Base-by-base conservation (phyloP, 2,888 invertebrate genomes). In the Hipparchia semele region DNA sequence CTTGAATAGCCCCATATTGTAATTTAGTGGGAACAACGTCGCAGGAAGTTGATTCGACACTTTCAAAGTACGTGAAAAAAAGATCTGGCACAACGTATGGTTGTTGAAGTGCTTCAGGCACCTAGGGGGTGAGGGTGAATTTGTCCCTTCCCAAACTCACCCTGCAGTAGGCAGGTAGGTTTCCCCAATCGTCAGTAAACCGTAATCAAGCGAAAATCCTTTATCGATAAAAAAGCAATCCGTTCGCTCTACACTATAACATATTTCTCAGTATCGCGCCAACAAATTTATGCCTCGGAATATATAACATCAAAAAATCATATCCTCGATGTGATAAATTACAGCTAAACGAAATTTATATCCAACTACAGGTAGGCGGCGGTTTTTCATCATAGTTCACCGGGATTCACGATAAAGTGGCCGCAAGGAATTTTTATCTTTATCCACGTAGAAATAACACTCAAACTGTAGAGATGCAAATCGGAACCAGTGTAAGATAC, bases 321-420 rank as follows among this genome's bases (percentile, higher is more conserved):
- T 73, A 71, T 65, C 70, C 71, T 71, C 74, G 71, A 70, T 74
- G 66, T 76, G 71, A 74, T 76, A 74, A 76, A 76, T 74, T 73
- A 75, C 60, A 72, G 61, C 72, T 65, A 74, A 68, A 73, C 62
- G 72, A 70, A 73, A 75, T 75, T 73, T 75, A 71, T 76, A 73
- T 73, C 74, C 69, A 72, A 72, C 68, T 76, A 70, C 76, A 76
- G 72, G 72, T 72, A 72, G 69, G 60, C 59, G 64, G 72, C 74
- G 74, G 72, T 76, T 76, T 76, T 76, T 76, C 75, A 68, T 76
- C 68, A 62, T 70, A 72, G 71, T n/a, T 69, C 64, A 45, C 13
- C 9, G 54, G 12, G 54, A 45, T 12, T 39, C 54, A 33, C 13
- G 10, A 53, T 56, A 60, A 33, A 58, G 10, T 70, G 60, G 60